Base-by-base conservation (phyloP, 2,797 vertebrate species). In the Babyrousa celebensis region DNA sequence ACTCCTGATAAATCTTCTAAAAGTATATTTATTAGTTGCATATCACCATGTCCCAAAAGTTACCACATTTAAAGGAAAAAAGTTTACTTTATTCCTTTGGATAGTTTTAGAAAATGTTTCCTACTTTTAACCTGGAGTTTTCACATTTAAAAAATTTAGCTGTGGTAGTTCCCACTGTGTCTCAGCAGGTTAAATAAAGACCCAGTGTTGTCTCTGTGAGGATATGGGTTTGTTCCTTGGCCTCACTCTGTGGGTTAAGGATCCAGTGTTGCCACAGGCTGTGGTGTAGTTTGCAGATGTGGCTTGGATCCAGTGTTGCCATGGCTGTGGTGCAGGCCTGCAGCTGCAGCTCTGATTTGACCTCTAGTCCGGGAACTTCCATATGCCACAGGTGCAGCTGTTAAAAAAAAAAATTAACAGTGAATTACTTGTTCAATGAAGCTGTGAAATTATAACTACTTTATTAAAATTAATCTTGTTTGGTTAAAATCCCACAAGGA, bases 381-480 rank as follows among this genome's bases (percentile, higher is more conserved):
- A 48, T 48, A 48, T 48, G 43, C 43, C 43, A 48, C 43, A 48
- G 43, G 43, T 48, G 43, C 43, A 48, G 43, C 43, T 48, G 43
- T 48, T 48, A 48, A 48, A 48, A 48, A 48, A 48, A 48, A 48
- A 48, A 6, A 6, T 1, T 87, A 83, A 67, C n/a, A 67, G 25
- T 78, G 20, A 79, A 48, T 48, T 48, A 48, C 43, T 90, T 96
- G 36, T 72, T 63, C 62, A 60, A 78, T 16, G 32, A 70, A 90
- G 23, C 32, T 84, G 16, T 52, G 36, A 90, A 85, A 25, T 85
- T 85, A 68, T 54, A 71, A 77, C 20, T 36, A 72, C 12, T 52
- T 84, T 68, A n/a, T 48, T 93, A 65, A 88, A 72, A 85, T 70
- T 85, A 70, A 16, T 93, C 32, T 94, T 89, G 12, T 89, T 89